phyloP scores from a whole-genome alignment of 2,797 vertebrate species.

The Rhabdomys pumilio region DNA sequence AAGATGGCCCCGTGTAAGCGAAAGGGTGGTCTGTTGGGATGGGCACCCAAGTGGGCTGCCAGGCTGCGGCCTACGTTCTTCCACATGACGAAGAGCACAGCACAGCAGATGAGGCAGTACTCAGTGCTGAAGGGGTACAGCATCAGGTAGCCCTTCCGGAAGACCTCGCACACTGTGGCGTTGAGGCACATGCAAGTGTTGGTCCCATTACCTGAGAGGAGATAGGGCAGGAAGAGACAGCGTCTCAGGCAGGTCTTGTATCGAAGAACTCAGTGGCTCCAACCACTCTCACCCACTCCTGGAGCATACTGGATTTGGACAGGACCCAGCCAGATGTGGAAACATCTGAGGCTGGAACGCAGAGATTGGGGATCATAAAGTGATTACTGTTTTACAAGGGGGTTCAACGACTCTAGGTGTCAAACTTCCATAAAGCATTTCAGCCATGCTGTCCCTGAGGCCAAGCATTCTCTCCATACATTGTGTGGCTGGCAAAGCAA shows the following conservation, averaged over 20 bases:
- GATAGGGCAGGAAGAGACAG: not conserved
- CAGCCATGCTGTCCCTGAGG: not conserved
- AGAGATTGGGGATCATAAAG: not conserved
- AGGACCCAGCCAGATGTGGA: not conserved
- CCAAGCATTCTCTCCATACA: not conserved
- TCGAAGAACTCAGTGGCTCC: not conserved
- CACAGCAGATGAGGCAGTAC: constrained; percentile 93
- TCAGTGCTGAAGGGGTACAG: constrained; percentile 96
- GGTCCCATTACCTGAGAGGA: constrained; percentile 79
- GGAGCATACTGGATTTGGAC: not conserved
- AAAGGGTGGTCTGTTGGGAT: constrained; percentile 79
- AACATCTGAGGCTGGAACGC: not conserved
- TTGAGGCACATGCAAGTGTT: constrained; percentile 89
- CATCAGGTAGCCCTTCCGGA: constrained; percentile 93
- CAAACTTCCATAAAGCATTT: not conserved
- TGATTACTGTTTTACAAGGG: not conserved
- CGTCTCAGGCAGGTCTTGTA: not conserved
- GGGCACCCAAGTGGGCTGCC: not conserved
- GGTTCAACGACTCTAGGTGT: not conserved
- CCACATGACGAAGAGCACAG: constrained; percentile 96
- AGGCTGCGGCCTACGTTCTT: constrained; percentile 93
- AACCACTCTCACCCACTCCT: too few species aligned
- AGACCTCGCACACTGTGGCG: constrained; percentile 88
- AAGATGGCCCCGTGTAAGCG: constrained; percentile 87
- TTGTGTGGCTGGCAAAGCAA: not conserved